Percentiles rank a stretch among this genome's conserved stretches.
Conservation (phyloP, 2,113 vertebrate genomes). For the Etheostoma cragini region DNA sequence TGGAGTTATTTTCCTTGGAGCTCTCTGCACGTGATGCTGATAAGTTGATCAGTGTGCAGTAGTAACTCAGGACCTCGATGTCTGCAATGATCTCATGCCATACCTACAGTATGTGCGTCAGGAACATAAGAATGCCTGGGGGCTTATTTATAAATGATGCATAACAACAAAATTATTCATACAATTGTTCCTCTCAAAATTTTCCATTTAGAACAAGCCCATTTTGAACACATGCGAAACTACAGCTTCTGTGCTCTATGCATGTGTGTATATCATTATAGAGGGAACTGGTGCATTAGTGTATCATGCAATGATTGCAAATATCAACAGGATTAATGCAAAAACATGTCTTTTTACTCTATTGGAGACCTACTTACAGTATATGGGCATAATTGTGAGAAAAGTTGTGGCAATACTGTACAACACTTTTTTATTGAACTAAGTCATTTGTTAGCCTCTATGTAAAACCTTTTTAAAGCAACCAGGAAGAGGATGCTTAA, state of each 20-base stretch:
- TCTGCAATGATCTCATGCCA: slow-evolving; percentile 27
- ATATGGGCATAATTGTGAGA: background rate
- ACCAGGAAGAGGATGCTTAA: slow-evolving; percentile 17
- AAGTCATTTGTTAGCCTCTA: background rate
- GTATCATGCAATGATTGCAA: background rate
- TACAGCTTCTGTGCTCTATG: background rate
- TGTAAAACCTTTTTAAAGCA: slow-evolving; percentile 1
- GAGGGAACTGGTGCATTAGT: background rate
- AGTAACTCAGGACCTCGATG: slow-evolving; percentile 21
- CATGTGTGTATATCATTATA: background rate
- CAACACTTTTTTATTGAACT: background rate
- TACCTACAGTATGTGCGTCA: slow-evolving; percentile 11
- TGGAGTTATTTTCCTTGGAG: slow-evolving; percentile 9
- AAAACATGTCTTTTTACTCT: slow-evolving; percentile 12
- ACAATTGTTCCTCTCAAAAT: slow-evolving; percentile 2
- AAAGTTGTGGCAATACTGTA: slow-evolving; percentile 2
- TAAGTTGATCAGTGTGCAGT: slow-evolving; percentile 18
- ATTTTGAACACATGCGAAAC: slow-evolving; percentile 3
- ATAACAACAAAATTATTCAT: slow-evolving; percentile 22
- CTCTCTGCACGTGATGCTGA: slow-evolving; percentile 2
- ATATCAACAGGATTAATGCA: slow-evolving; percentile 8
- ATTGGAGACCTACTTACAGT: background rate
- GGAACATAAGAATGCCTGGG: slow-evolving; percentile 4
- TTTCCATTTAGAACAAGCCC: slow-evolving; percentile 18
- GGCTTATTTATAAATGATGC: slow-evolving; percentile 30